A percentile compares a stretch with the other conserved stretches of the same genome.
Evolutionary conservation across 1,140 invertebrate species (phyloP).

Genomic region (Sitophilus oryzae): DNA sequence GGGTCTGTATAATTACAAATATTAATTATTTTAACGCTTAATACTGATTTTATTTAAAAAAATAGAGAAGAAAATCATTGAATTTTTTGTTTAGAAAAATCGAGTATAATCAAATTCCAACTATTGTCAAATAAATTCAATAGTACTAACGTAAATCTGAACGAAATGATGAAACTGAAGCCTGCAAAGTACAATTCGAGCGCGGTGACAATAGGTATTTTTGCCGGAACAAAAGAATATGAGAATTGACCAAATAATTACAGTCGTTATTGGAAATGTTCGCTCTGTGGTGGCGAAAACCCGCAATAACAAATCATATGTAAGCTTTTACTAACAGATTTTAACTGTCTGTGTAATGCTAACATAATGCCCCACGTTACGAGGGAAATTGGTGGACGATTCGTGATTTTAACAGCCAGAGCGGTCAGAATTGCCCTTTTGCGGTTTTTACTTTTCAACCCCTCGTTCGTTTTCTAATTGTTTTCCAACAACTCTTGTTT

Average conservation of each 20-base stretch:
- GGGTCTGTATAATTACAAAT: too few species aligned
- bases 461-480: conserved; percentile 10
- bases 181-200: background rate
- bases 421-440: conserved; percentile 32
- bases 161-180: too few species aligned
- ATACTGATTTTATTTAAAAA: too few species aligned
- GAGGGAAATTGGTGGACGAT: conserved; percentile 41
- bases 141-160: too few species aligned
- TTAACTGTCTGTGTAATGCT: conserved; percentile 44
- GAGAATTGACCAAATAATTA: conserved; percentile 27
- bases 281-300: conserved; percentile 39
- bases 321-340: conserved; percentile 45
- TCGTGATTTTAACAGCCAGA: conserved; percentile 39
- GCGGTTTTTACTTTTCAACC: conserved; percentile 35
- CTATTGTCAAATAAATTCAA: too few species aligned
- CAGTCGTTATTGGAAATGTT: conserved; percentile 25
- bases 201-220: conserved; percentile 8
- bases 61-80: too few species aligned
- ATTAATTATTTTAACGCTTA: too few species aligned
- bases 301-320: conserved; percentile 44
- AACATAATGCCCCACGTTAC: conserved; percentile 42
- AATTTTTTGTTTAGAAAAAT: too few species aligned
- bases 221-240: conserved; percentile 28
- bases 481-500: conserved; percentile 11
- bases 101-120: too few species aligned